Evolutionary conservation across 2,797 vertebrate species (phyloP), one percentile per base, ranked within the genome.

Genomic region (Microchirus variegatus): DNA sequence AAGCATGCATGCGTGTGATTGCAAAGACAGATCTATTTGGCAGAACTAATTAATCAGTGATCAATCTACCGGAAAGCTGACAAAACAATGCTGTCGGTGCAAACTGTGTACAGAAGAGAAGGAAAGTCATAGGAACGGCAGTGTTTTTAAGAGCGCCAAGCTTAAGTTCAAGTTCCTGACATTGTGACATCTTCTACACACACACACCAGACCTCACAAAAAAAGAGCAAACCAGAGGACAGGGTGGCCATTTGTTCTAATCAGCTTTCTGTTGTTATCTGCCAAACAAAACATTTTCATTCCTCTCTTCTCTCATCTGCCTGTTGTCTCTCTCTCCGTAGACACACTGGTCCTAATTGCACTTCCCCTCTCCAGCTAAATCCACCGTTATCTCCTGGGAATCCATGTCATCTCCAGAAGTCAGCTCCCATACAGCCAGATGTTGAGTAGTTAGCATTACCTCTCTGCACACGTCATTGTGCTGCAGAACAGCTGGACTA

Each of bases 321-420:
- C 79, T 14, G 67, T 79, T 81, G 70, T 82, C 65, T 79, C 67
- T 83, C 70, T 17, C 5, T 8, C 7, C 31, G 17, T 70, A 87
- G 88, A 90, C 87, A 91, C 90, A 91, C 84, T 80, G 86, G 83
- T 90, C 85, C 85, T 92, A 91, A 93, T 92, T 92, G 90, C 89
- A 77, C 83, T 73, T 87, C 70, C 89, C 82, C 76, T 85, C 83
- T 74, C 78, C 64, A 53, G 67, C 81, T 87, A 90, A 93, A 92
- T 91, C 90, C 88, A 85, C 70, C 70, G 78, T 90, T 87, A 89
- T 91, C 90, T 92, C 89, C 77, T 77, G 84, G 85, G 90, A 92
- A 89, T 90, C 83, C 84, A 89, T 91, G 86, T 90, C 90, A 89
- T 89, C 79, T 84, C 84, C 86, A 88, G 81, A 91, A 90, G 85